Percentiles rank a stretch among this genome's conserved stretches.
phyloP scores from a whole-genome alignment of 2,888 invertebrate species.

The Nesidiocoris tenuis region DNA sequence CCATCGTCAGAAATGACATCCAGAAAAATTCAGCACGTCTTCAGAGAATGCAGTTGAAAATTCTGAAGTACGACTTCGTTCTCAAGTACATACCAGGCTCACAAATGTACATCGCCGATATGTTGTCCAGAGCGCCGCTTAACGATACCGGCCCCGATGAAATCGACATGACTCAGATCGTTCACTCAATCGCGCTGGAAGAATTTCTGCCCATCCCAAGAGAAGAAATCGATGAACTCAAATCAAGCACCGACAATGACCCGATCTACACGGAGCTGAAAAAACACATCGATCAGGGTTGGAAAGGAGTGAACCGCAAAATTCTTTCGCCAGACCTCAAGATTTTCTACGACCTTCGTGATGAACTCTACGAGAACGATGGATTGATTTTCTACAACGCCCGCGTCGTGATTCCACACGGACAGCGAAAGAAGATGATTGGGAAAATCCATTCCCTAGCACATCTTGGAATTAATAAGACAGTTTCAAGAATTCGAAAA shows the following conservation, averaged over 20 bases:
- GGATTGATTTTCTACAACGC: conserved; percentile 24
- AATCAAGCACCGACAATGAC: neutral
- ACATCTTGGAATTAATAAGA: neutral
- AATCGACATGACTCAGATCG: conserved; percentile 17
- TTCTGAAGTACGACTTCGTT: conserved; percentile 26
- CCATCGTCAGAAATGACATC: too few species aligned
- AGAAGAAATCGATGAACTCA: neutral
- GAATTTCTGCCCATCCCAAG: neutral
- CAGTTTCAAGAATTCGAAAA: too few species aligned
- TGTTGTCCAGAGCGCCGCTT: conserved; percentile 17
- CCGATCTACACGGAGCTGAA: neutral
- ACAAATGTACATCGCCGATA: conserved; percentile 21
- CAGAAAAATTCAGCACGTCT: too few species aligned
- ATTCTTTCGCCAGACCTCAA: conserved; percentile 11
- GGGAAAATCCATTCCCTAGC: too few species aligned
- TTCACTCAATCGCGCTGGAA: neutral
- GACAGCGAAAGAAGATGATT: conserved; percentile 12
- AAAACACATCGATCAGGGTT: too few species aligned
- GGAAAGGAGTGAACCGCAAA: conserved; percentile 21
- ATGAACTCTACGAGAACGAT: conserved; percentile 13
- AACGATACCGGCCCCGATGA: conserved; percentile 3
- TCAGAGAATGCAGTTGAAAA: conserved; percentile 26
- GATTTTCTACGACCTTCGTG: conserved; percentile 17
- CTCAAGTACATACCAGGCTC: conserved; percentile 20
- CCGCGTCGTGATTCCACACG: conserved; percentile 7